Conservation (phyloP, 1,140 invertebrate species). For the silkworm (Bombyx mori) region ASM3026992v2 NC_085120.1:5821501-5822000, state of each 20-base stretch:
- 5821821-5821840: slow-evolving; percentile 59
- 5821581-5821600: no score
- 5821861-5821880: slow-evolving; percentile 45
- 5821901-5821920: slow-evolving; percentile 58
- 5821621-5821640: no score
- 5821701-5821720: slow-evolving; percentile 57
- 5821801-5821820: slow-evolving; percentile 28
- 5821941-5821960: slow-evolving; percentile 70
- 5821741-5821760: slow-evolving; percentile 37
- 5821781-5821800: slow-evolving; percentile 69
- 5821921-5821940: slow-evolving; percentile 61
- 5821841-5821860: slow-evolving; percentile 62
- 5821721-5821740: slow-evolving; percentile 12
- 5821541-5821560: no score
- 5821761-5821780: slow-evolving; percentile 61
- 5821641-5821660: no score
- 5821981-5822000: slow-evolving; percentile 36
- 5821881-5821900: slow-evolving; percentile 60
- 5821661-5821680: no score
- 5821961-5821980: slow-evolving; percentile 65
- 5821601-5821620: no score
- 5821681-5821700: slow-evolving; percentile 16
- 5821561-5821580: no score
- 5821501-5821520: no score
- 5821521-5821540: no score